Evolutionary conservation across 2,113 vertebrate species (phyloP), one percentile per base, ranked within the genome.

Genomic region (Thunnus maccoyii): DNA sequence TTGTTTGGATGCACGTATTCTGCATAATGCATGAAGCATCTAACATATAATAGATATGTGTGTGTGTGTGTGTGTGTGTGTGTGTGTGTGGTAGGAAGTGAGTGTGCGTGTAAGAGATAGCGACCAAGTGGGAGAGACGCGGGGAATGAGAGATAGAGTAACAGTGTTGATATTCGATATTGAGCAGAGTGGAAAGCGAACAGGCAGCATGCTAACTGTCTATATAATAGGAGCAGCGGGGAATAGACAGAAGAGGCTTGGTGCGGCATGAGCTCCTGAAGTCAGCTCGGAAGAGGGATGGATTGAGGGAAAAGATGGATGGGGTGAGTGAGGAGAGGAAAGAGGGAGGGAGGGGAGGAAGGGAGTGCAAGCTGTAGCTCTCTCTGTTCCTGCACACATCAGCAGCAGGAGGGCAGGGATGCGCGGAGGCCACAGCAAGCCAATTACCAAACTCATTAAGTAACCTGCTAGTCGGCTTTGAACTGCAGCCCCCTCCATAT

Each of bases 391-490:
- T 87, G 90, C 90, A 77, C 78, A 91, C 88, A 87, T 86, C 88
- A 89, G 90, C 85, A 92, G 86, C 78, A 78, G 88, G 82, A 87
- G 84, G 88, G 86, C 79, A 91, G 85, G 83, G 83, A 87, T 73
- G 81, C 66, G 51, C 78, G 16, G 65, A 91, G 90, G 84, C 85
- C 80, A 83, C 89, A 84, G 92, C 91, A 70, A 94, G 92, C 89
- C 93, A 95, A 94, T 95, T 95, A 95, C 92, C 84, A 90, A 95
- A 95, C 85, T 93, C 94, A 94, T 95, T 95, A 94, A 93, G 91
- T 90, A 92, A 91, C 85, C 91, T 82, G 88, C 92, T 87, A 86
- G 72, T 77, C 67, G 66, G 86, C 92, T 94, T 92, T 91, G 92
- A 95, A 91, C 88, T 73, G 76, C 86, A 82, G 78, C 72, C 60